phyloP scores from a whole-genome alignment of 2,888 invertebrate genomes.

The Electrophaes corylata region DNA sequence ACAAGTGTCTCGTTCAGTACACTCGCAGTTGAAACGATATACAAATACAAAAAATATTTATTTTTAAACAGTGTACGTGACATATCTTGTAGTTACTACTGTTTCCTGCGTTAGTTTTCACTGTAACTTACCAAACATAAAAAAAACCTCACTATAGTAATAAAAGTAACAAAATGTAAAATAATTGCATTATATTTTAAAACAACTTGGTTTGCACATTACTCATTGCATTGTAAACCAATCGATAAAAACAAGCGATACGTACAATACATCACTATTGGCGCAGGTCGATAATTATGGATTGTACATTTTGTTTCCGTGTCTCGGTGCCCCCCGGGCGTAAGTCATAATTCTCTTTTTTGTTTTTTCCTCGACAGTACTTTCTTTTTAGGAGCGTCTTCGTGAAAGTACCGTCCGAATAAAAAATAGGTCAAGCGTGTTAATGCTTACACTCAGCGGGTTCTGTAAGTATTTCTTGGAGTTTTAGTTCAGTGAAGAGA shows the following conservation, averaged over 20 bases:
- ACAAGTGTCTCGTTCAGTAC: no score
- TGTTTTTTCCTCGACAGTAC: slow-evolving; percentile 53
- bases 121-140: no score
- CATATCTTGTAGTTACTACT: no score
- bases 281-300: slow-evolving; percentile 73
- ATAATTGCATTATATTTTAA: background rate
- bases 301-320: slow-evolving; percentile 74
- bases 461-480: slow-evolving; percentile 30
- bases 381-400: slow-evolving; percentile 76
- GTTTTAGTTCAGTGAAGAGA: slow-evolving; percentile 7
- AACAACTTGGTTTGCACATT: background rate
- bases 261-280: slow-evolving; percentile 57
- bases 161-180: background rate
- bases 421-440: slow-evolving; percentile 51
- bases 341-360: slow-evolving; percentile 65
- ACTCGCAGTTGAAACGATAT: no score
- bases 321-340: slow-evolving; percentile 61
- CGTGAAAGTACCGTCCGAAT: slow-evolving; percentile 63
- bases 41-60: no score
- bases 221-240: slow-evolving; percentile 16
- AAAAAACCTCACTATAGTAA: no score
- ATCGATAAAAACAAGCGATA: slow-evolving; percentile 30
- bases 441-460: slow-evolving; percentile 34
- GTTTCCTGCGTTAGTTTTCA: no score
- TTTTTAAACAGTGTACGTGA: no score